Evolutionary conservation across 2,113 vertebrate genomes (phyloP).

Genomic region (Cochlearius cochlearius): DNA sequence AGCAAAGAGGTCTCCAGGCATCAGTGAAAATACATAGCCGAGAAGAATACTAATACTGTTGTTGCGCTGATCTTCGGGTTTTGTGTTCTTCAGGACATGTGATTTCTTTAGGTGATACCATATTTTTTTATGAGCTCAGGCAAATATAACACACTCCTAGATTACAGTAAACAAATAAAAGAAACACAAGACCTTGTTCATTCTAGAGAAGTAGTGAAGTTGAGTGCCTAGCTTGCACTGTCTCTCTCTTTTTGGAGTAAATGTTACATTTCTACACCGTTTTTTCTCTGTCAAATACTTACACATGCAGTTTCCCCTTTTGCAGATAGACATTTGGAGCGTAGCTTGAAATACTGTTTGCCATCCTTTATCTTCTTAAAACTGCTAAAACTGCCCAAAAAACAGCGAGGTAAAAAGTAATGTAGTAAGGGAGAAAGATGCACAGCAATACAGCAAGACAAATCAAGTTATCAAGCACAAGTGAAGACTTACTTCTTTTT

Average conservation of each 20-base stretch:
- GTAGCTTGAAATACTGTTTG: neutral
- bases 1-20: neutral
- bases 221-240: neutral
- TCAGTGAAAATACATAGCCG: neutral
- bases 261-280: neutral
- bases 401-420: neutral
- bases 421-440: neutral
- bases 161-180: neutral
- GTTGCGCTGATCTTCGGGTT: neutral
- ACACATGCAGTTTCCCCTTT: neutral
- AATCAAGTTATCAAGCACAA: neutral
- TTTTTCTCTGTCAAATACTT: neutral
- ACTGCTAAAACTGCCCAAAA: slow-evolving; percentile 46
- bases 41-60: neutral
- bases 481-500: neutral
- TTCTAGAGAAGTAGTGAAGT: neutral
- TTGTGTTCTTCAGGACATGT: neutral
- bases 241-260: neutral
- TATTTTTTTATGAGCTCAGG: neutral
- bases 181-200: neutral
- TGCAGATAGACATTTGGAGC: neutral
- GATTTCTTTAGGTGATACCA: neutral
- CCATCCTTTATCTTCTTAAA: slow-evolving; percentile 32
- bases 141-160: neutral
- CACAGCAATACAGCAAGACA: neutral